phyloP scores from a whole-genome alignment of 2,113 vertebrate genomes.

The Cathartes aura region DNA sequence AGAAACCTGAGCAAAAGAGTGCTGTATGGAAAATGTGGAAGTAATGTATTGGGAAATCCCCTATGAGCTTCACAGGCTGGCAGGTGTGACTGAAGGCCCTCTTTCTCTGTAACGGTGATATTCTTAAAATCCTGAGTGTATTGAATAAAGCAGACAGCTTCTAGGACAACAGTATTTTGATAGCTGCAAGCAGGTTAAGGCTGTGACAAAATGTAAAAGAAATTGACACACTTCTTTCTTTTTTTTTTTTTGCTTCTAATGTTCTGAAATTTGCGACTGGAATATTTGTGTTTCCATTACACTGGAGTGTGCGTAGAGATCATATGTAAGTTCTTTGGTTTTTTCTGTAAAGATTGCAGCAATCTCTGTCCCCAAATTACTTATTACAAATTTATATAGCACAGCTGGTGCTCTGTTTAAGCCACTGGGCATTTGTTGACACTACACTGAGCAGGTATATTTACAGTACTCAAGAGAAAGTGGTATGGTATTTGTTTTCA shows the following conservation, averaged over 20 bases:
- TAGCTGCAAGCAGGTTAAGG: background rate
- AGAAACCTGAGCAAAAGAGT: background rate
- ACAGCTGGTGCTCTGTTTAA: background rate
- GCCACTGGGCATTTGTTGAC: constrained; percentile 15
- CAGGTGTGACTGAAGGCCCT: background rate
- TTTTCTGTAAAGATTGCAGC: background rate
- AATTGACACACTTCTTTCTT: background rate
- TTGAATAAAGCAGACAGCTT: background rate
- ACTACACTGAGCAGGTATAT: constrained; percentile 14
- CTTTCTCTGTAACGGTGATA: background rate
- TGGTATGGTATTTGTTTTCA: background rate
- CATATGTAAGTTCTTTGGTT: background rate
- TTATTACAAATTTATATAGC: constrained; percentile 15
- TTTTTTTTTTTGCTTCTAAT: background rate
- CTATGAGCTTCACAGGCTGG: background rate
- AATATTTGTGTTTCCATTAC: background rate
- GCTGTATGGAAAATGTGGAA: background rate
- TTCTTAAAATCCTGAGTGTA: background rate
- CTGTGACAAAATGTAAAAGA: background rate
- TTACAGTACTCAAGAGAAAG: constrained; percentile 31
- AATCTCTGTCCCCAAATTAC: background rate
- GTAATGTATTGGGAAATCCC: background rate
- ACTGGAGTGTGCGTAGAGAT: background rate
- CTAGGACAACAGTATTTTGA: background rate
- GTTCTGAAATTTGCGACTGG: background rate